A percentile compares a stretch with the other conserved stretches of the same genome.
Conservation (phyloP, 92 coral and sea anemone species). For the Porites cylindrica region DNA sequence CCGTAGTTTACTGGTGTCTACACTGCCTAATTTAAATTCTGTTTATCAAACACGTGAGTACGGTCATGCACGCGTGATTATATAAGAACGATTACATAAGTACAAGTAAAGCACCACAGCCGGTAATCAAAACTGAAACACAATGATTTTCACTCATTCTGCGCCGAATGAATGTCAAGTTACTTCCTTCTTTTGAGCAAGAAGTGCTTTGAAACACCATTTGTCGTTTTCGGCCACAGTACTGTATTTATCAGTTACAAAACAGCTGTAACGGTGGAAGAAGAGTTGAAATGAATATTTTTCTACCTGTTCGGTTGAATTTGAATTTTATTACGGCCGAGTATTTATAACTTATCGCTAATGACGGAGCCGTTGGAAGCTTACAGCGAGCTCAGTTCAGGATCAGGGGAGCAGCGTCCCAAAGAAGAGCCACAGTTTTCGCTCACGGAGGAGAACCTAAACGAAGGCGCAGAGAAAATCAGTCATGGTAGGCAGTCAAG, state of each 20-base stretch:
- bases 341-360: not conserved
- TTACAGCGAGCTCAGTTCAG: not conserved
- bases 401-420: not conserved
- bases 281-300: not conserved
- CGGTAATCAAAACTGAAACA: not conserved
- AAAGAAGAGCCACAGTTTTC: not conserved
- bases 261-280: not conserved
- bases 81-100: constrained; percentile 4
- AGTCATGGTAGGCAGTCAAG: not conserved
- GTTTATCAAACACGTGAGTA: not conserved
- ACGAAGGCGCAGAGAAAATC: not conserved
- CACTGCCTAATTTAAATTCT: too few relatives aligned
- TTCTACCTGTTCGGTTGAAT: not conserved
- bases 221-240: too few relatives aligned
- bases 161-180: not conserved
- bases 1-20: too few relatives aligned
- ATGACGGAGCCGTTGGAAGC: constrained; percentile 3
- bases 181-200: too few relatives aligned
- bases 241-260: not conserved
- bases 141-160: not conserved
- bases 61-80: not conserved
- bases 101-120: not conserved
- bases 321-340: not conserved
- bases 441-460: not conserved
- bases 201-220: too few relatives aligned